Evolutionary conservation across 1,140 invertebrate species (phyloP).

Genomic region (Drosophila rufa): DNA sequence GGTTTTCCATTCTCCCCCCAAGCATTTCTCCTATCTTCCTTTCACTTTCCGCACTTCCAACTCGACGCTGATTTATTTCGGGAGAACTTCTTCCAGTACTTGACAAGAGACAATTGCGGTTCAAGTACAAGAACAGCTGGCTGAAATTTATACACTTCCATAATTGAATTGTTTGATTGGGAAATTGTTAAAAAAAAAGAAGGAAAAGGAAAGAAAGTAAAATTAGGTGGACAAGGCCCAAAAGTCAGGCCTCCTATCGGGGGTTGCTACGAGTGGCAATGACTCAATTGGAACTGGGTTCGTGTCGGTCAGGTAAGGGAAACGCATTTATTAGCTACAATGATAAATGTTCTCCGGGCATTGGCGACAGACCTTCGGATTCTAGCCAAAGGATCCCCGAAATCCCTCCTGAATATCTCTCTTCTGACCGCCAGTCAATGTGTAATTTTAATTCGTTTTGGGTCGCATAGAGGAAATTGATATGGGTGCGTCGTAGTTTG

Average conservation of each 20-base stretch:
- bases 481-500: slow-evolving; percentile 69
- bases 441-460: slow-evolving; percentile 83
- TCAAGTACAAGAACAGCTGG: slow-evolving; percentile 56
- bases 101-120: slow-evolving; percentile 57
- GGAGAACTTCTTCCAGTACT: slow-evolving; percentile 39
- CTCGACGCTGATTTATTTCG: slow-evolving; percentile 39
- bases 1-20: slow-evolving; percentile 21
- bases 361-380: slow-evolving; percentile 27
- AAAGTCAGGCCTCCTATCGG: slow-evolving; percentile 36
- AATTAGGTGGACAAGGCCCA: slow-evolving; percentile 44
- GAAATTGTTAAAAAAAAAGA: slow-evolving; percentile 27
- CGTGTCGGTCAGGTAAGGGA: slow-evolving; percentile 66
- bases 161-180: slow-evolving; percentile 67
- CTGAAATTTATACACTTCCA: slow-evolving; percentile 42
- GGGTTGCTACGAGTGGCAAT: slow-evolving; percentile 48
- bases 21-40: slow-evolving; percentile 16
- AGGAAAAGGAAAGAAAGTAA: slow-evolving; percentile 17
- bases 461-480: slow-evolving; percentile 68
- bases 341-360: slow-evolving; percentile 72
- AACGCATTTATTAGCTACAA: slow-evolving; percentile 81
- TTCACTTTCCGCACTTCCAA: slow-evolving; percentile 42
- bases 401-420: slow-evolving; percentile 12
- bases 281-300: slow-evolving; percentile 72
- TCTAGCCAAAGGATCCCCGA: slow-evolving; percentile 53
- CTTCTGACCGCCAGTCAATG: slow-evolving; percentile 49